Evolutionary conservation across 2,888 invertebrate species (phyloP).

Genomic region (Panzeria rudis): DNA sequence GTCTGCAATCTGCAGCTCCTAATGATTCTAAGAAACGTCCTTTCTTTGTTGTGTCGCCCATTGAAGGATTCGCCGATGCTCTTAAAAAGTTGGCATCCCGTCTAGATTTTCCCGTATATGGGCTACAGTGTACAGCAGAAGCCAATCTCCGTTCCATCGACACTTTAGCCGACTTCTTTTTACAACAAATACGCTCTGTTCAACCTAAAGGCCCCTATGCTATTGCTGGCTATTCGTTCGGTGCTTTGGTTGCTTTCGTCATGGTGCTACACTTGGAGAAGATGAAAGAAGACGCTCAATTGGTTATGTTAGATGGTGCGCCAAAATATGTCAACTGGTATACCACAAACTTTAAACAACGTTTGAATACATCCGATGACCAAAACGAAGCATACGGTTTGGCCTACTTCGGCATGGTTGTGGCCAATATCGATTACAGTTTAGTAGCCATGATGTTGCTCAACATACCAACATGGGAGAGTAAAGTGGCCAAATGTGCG

Average conservation of each 20-base stretch:
- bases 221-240: conserved; percentile 97
- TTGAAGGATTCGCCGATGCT: conserved; percentile 92
- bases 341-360: conserved; percentile 86
- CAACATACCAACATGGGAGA: conserved; percentile 83
- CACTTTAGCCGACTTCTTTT: conserved; percentile 89
- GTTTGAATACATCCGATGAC: conserved; percentile 81
- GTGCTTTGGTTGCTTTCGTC: conserved; percentile 97
- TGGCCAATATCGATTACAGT: conserved; percentile 90
- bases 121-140: conserved; percentile 93
- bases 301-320: conserved; percentile 95
- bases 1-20: conserved; percentile 85
- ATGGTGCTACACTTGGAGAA: conserved; percentile 94
- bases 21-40: conserved; percentile 83
- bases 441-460: conserved; percentile 81
- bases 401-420: conserved; percentile 92
- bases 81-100: conserved; percentile 89
- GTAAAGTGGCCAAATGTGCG: conserved; percentile 83
- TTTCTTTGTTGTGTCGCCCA: conserved; percentile 91
- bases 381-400: conserved; percentile 90
- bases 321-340: conserved; percentile 92
- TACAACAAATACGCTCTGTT: conserved; percentile 89
- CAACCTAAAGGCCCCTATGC: conserved; percentile 94
- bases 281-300: conserved; percentile 81
- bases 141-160: conserved; percentile 90
- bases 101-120: conserved; percentile 91